Percentiles rank a stretch among this genome's conserved stretches.
These are phyloP conservation scores for Epinephelus malabaricus DNA, from an alignment of 2,797 vertebrate species.

Conservation along the genomic window DNA sequence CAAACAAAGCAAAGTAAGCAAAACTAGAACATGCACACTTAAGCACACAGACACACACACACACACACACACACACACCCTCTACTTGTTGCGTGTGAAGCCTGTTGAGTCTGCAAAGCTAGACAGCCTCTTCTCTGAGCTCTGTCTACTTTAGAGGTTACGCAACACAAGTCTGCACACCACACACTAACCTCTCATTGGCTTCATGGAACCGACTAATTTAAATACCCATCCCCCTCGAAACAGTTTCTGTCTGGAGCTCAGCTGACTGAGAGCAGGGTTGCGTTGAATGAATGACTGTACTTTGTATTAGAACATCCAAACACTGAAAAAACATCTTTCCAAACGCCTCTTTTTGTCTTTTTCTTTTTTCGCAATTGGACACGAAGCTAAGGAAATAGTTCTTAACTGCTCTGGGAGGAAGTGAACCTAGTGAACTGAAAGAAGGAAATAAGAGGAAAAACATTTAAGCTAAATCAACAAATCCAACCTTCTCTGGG, in stretches of 20 bases:
- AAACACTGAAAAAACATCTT: not conserved
- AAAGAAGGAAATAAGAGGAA: constrained; percentile 31
- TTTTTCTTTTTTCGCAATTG: not conserved
- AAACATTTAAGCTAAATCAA: constrained; percentile 42
- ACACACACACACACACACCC: constrained; percentile 10
- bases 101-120: constrained; percentile 72
- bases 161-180: constrained; percentile 55
- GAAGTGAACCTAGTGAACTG: constrained; percentile 42
- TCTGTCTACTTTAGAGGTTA: constrained; percentile 69
- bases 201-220: constrained; percentile 39
- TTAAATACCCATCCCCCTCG: constrained; percentile 44
- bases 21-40: constrained; percentile 10
- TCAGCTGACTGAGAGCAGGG: constrained; percentile 10
- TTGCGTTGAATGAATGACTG: constrained; percentile 46
- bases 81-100: constrained; percentile 72
- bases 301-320: constrained; percentile 15
- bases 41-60: constrained; percentile 10
- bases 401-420: constrained; percentile 11
- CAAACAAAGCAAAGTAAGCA: constrained; percentile 24
- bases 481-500: constrained; percentile 29
- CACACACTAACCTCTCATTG: constrained; percentile 57
- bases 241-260: constrained; percentile 33
- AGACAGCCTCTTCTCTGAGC: constrained; percentile 61
- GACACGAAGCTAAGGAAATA: constrained; percentile 8
- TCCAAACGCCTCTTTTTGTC: not conserved